Base-by-base conservation (phyloP, 2,113 vertebrate genomes). In the Actinemys pallida region DNA sequence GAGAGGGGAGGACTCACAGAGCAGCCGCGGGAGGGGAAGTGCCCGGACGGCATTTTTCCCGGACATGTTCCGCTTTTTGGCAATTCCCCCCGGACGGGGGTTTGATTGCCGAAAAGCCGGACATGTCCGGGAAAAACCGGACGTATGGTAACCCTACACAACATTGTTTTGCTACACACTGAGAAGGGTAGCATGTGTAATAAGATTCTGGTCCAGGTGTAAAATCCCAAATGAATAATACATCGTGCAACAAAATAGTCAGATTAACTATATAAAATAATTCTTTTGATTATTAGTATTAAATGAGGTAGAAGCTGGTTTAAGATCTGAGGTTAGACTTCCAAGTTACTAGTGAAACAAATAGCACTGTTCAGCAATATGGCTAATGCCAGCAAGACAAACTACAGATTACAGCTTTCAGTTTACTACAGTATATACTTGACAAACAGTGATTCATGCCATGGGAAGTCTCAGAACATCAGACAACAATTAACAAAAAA, bases 321-420 rank as follows among this genome's bases (percentile, higher is more conserved):
- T 90, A 59, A 93, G 82, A 90, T 81, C 83, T 6, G 16, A 89
- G 53, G 80, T 5, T 86, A 78, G 50, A 76, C 39, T 87, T 22
- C 59, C n/a, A 89, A 91, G 35, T 84, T 29, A 0, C 39, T 80
- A 93, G 7, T 65, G 81, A 27, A 84, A 53, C 17, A 94, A 72
- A 80, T 39, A 92, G 76, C 76, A 87, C 76, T 80, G 54, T 35
- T 96, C 76, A 86, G 76, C 88, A 96, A 76, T 35, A 87, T 86
- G 84, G 54, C 87, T 83, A 90, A 94, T 83, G 93, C 59, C 90
- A 96, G 95, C 87, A 96, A 92, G 95, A 92, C 50, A 42, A 42
- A 90, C 75, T 83, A 91, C 56, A 90, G 80, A 87, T 90, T 87
- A 90, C 78, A 86, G 86, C 53, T 94, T 89, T 25, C 54, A 93